phyloP scores from a whole-genome alignment of 1,140 invertebrate species.

The Aculops lycopersici region DNA sequence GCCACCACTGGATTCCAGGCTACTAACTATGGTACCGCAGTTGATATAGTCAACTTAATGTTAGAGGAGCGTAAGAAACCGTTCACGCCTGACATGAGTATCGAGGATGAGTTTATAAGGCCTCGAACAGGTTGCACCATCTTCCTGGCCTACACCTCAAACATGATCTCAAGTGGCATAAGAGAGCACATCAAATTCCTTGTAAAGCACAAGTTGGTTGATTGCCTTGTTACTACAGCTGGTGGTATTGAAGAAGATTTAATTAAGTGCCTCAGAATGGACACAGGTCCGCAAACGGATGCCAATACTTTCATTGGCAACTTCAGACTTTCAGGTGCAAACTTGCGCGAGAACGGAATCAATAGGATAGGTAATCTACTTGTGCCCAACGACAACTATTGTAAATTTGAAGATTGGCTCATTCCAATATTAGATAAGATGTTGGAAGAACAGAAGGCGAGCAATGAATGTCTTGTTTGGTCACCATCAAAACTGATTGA shows the following conservation, averaged over 20 bases:
- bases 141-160: constrained; percentile 90
- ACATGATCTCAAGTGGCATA: constrained; percentile 76
- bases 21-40: constrained; percentile 61
- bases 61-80: constrained; percentile 25
- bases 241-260: constrained; percentile 96
- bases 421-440: constrained; percentile 72
- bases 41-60: constrained; percentile 74
- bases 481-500: constrained; percentile 63
- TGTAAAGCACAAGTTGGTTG: constrained; percentile 62
- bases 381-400: constrained; percentile 96
- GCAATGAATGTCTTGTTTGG: constrained; percentile 29
- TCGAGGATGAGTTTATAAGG: constrained; percentile 38
- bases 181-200: constrained; percentile 63
- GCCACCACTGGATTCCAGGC: constrained; percentile 68
- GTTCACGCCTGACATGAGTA: constrained; percentile 26
- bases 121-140: constrained; percentile 58
- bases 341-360: constrained; percentile 37
- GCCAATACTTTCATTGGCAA: constrained; percentile 69
- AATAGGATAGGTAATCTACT: constrained; percentile 90
- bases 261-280: constrained; percentile 53
- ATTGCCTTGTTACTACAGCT: constrained; percentile 85
- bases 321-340: constrained; percentile 38
- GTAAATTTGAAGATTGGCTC: constrained; percentile 88
- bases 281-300: neutral
- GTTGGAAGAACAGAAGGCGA: constrained; percentile 43